Evolutionary conservation across 2,113 vertebrate genomes (phyloP).

Genomic region (Plecturocebus donacophilus): DNA sequence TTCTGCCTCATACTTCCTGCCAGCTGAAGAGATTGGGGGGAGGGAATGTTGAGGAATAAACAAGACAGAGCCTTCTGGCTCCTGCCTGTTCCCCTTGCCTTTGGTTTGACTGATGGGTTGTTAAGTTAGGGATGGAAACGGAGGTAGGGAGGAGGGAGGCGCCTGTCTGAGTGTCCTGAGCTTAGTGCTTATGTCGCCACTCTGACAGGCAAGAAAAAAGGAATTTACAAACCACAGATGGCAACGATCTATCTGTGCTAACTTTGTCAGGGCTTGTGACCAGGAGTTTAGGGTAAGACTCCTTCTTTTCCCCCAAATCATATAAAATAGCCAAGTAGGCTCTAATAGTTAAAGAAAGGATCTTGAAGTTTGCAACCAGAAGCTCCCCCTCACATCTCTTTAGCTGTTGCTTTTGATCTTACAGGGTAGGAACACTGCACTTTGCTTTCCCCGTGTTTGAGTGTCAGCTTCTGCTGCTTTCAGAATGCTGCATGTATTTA

Average conservation of each 20-base stretch:
- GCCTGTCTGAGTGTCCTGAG: constrained; percentile 58
- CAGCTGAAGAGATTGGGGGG: not conserved
- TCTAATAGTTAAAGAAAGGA: not conserved
- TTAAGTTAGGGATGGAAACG: constrained; percentile 60
- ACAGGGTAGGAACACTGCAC: not conserved
- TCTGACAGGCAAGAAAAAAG: constrained; percentile 61
- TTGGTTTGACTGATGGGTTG: constrained; percentile 82
- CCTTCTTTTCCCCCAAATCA: not conserved
- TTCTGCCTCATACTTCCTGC: not conserved
- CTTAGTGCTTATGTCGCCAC: constrained; percentile 57
- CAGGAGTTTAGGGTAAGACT: constrained; percentile 10
- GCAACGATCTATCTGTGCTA: constrained; percentile 28
- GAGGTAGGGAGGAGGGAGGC: constrained; percentile 50
- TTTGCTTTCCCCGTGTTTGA: not conserved
- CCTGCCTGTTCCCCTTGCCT: constrained; percentile 74
- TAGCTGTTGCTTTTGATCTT: constrained; percentile 51
- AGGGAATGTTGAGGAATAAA: constrained; percentile 69
- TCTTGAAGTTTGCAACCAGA: constrained; percentile 38
- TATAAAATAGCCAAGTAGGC: not conserved
- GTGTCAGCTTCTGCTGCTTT: not conserved
- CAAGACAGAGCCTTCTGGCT: constrained; percentile 77
- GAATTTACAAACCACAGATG: constrained; percentile 43
- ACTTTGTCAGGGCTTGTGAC: not conserved
- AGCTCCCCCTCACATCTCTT: not conserved
- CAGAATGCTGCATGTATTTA: not conserved